Conservation (phyloP, 2,888 invertebrate species). For the Epirrhoe tristata region DNA sequence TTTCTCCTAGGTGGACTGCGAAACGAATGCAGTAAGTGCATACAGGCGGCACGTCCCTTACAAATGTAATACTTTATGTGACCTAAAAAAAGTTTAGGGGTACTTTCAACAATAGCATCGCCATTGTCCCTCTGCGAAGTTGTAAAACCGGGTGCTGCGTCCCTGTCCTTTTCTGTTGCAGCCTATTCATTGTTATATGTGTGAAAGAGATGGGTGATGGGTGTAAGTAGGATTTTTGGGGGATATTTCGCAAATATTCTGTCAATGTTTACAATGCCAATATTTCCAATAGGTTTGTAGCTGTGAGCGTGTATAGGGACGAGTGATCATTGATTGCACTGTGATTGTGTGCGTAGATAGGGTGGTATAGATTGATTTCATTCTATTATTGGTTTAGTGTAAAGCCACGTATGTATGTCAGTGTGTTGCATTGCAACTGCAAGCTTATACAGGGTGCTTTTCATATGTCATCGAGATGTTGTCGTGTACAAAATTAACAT, state of each 20-base stretch:
- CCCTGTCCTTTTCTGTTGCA: constrained; percentile 57
- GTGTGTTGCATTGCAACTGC: constrained; percentile 74
- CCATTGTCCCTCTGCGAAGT: constrained; percentile 80
- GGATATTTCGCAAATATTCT: constrained; percentile 79
- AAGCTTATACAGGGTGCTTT: constrained; percentile 58
- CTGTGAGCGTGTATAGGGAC: constrained; percentile 62
- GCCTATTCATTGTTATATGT: constrained; percentile 42
- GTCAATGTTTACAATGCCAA: constrained; percentile 83
- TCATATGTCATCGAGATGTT: too few relatives aligned
- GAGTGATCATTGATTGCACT: constrained; percentile 69
- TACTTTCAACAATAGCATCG: constrained; percentile 82
- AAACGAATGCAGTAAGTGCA: constrained; percentile 81
- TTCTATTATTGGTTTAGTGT: constrained; percentile 85
- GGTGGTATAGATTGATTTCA: constrained; percentile 83
- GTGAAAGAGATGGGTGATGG: constrained; percentile 68
- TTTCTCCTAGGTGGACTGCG: constrained; percentile 73
- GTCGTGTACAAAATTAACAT: too few relatives aligned
- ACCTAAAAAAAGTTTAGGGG: constrained; percentile 84
- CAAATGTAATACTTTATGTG: constrained; percentile 84
- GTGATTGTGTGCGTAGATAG: constrained; percentile 71
- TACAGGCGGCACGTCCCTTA: constrained; percentile 78
- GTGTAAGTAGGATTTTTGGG: constrained; percentile 58
- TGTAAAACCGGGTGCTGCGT: constrained; percentile 70
- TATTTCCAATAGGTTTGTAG: constrained; percentile 74
- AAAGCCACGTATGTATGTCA: constrained; percentile 85